Percentiles rank a stretch among this genome's conserved stretches.
Conservation (phyloP, 2,113 vertebrate species). For the Rhea americana region DNA sequence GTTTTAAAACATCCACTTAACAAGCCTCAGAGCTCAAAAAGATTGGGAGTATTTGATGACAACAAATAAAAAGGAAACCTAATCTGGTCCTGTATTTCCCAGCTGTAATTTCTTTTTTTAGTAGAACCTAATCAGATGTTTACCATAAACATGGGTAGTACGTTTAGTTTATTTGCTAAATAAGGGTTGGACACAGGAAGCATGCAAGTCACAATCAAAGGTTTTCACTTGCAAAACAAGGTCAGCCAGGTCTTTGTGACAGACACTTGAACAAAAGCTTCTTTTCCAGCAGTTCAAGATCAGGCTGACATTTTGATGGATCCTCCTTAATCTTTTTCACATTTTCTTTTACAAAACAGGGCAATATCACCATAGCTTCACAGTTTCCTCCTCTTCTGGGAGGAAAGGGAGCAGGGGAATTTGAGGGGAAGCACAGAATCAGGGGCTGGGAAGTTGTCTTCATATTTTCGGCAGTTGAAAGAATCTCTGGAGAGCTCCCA, state of each 20-base stretch:
- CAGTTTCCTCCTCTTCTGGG: conserved; percentile 35
- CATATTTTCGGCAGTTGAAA: conserved; percentile 73
- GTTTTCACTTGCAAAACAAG: conserved; percentile 70
- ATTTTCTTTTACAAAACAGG: conserved; percentile 54
- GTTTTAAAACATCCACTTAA: conserved; percentile 63
- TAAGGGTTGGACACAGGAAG: conserved; percentile 79
- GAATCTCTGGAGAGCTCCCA: conserved; percentile 70
- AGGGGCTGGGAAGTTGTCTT: conserved; percentile 60
- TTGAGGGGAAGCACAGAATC: background rate
- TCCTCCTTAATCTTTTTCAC: conserved; percentile 69
- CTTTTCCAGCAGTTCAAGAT: conserved; percentile 29
- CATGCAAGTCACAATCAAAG: conserved; percentile 55
- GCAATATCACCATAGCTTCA: conserved; percentile 33
- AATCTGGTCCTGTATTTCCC: conserved; percentile 50
- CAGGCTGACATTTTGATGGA: conserved; percentile 57
- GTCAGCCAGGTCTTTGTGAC: conserved; percentile 57
- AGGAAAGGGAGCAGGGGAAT: conserved; percentile 6
- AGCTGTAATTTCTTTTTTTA: conserved; percentile 63
- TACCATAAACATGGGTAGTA: conserved; percentile 87
- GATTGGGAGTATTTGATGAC: conserved; percentile 60
- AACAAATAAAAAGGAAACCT: conserved; percentile 78
- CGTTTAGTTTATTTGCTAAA: conserved; percentile 91
- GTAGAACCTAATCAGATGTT: conserved; percentile 72
- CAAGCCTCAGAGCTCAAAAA: conserved; percentile 50
- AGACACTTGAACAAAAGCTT: background rate